Percentiles rank a stretch among this genome's conserved stretches.
phyloP scores from a whole-genome alignment of 2,888 invertebrate species.

The Drosophila gaucha region DNA sequence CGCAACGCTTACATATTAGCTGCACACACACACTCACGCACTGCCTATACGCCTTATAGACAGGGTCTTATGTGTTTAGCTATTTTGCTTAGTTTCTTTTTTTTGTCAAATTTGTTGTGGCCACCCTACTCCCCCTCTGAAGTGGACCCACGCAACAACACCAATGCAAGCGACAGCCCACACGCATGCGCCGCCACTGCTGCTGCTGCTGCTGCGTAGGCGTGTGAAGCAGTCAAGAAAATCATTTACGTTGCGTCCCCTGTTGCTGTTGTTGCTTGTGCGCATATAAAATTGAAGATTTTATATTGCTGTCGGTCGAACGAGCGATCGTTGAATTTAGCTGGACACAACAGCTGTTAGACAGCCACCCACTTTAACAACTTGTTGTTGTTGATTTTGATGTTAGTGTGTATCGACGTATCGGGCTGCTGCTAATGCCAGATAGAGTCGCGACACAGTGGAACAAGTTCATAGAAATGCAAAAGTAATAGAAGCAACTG shows the following conservation, averaged over 20 bases:
- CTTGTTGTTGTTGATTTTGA: conserved; percentile 32
- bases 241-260: conserved; percentile 33
- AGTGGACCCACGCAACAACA: conserved; percentile 47
- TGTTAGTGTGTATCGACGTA: conserved; percentile 30
- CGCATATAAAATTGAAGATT: conserved; percentile 68
- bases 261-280: conserved; percentile 16
- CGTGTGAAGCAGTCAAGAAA: conserved; percentile 57
- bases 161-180: conserved; percentile 55
- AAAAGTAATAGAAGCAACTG: no score
- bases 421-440: conserved; percentile 22
- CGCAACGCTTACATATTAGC: conserved; percentile 17
- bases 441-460: conserved; percentile 48
- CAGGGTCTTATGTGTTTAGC: not conserved
- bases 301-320: conserved; percentile 48
- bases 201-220: conserved; percentile 51
- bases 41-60: no score
- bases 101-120: conserved; percentile 29
- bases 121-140: conserved; percentile 3
- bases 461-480: conserved; percentile 3
- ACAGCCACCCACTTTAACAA: conserved; percentile 71
- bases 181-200: conserved; percentile 60
- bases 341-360: conserved; percentile 60
- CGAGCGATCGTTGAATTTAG: conserved; percentile 37
- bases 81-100: conserved; percentile 21
- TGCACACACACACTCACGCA: not conserved